Percentiles rank a stretch among this genome's conserved stretches.
Conservation (phyloP, 2,113 vertebrate genomes). For the Columbina picui region DNA sequence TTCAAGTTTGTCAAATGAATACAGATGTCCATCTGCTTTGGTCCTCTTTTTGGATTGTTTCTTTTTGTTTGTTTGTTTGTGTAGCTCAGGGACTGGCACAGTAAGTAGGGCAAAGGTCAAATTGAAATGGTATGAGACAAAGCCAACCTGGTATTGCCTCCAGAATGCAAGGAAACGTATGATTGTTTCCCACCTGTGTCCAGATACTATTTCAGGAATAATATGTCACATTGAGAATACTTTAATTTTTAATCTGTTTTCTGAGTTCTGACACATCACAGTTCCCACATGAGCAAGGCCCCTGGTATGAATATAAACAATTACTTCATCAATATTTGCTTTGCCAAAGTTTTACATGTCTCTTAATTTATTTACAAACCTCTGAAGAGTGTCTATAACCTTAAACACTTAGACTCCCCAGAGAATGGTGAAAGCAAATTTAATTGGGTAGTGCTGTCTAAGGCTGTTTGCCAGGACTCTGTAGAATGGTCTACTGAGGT, state of each 20-base stretch:
- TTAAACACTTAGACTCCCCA: background rate
- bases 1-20: background rate
- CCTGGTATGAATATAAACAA: background rate
- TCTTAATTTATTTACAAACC: slow-evolving; percentile 33
- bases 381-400: background rate
- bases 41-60: background rate
- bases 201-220: background rate
- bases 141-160: background rate
- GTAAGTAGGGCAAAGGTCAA: background rate
- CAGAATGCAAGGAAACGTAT: background rate
- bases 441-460: background rate
- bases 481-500: background rate
- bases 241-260: background rate
- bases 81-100: background rate
- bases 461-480: background rate
- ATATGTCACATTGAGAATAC: background rate
- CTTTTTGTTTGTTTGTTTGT: background rate
- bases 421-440: background rate
- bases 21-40: background rate
- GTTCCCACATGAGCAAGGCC: background rate
- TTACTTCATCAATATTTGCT: background rate
- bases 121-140: background rate
- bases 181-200: background rate
- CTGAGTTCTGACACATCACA: background rate
- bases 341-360: background rate